These are phyloP conservation scores for Phaethon lepturus DNA, from an alignment of 2,113 vertebrate genomes.

Conservation along the genomic window DNA sequence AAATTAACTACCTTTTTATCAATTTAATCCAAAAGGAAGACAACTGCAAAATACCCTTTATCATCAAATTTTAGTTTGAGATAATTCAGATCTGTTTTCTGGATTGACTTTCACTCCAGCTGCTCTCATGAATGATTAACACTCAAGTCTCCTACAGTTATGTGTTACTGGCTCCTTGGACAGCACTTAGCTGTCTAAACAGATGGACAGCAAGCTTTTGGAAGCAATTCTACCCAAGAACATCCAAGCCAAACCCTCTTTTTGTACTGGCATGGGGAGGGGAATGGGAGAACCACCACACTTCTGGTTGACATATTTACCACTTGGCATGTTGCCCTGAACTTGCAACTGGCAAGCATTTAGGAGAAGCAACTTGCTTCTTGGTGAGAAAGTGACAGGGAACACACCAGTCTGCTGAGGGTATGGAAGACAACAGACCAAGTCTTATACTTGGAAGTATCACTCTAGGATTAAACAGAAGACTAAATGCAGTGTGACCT, in stretches of 20 bases:
- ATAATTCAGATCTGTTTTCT: neutral
- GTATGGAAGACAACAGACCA: neutral
- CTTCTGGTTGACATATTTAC: neutral
- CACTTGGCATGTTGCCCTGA: neutral
- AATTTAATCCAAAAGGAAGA: neutral
- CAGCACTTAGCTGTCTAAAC: neutral
- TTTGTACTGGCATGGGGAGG: neutral
- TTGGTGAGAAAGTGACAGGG: neutral
- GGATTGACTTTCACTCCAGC: conserved; percentile 11
- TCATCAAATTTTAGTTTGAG: neutral
- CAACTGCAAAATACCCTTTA: neutral
- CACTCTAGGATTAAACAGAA: neutral
- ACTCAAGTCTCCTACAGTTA: neutral
- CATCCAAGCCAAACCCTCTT: neutral
- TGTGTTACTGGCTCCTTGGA: neutral
- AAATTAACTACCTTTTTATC: neutral
- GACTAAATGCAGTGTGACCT: neutral
- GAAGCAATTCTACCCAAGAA: neutral
- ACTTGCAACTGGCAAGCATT: neutral
- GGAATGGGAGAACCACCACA: neutral
- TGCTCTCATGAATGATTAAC: conserved; percentile 16
- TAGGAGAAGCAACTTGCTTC: neutral
- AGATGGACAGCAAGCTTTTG: conserved; percentile 7
- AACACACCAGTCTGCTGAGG: neutral
- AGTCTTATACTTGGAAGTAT: neutral